These are phyloP conservation scores for Marcusenius ussheri DNA, from an alignment of 2,113 vertebrate species.

Conservation along the genomic window DNA sequence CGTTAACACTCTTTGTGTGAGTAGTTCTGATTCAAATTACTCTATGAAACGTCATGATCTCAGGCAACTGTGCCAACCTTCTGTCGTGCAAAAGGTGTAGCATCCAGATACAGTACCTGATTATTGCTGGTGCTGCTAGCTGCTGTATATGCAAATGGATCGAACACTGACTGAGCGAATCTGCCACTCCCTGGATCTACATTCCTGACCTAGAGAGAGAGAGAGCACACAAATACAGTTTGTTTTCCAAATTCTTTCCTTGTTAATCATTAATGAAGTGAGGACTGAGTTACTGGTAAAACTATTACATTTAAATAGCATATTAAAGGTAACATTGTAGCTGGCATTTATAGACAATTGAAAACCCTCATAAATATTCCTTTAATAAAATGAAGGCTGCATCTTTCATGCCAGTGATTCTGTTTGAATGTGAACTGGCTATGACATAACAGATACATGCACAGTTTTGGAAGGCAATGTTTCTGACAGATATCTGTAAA, in stretches of 20 bases:
- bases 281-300: neutral
- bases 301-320: neutral
- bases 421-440: neutral
- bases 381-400: neutral
- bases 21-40: neutral
- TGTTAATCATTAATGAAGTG: neutral
- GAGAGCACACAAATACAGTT: neutral
- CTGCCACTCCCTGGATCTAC: neutral
- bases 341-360: neutral
- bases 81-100: neutral
- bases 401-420: neutral
- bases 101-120: neutral
- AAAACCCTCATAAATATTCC: neutral
- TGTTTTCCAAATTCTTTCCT: neutral
- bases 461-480: neutral
- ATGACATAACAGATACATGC: neutral
- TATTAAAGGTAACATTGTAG: neutral
- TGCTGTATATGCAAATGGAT: neutral
- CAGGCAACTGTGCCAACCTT: neutral
- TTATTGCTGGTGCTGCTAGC: neutral
- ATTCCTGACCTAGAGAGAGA: neutral
- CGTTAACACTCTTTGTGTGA: neutral
- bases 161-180: neutral
- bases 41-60: neutral
- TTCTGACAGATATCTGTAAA: neutral